These are phyloP conservation scores for Nephrocerus scutellatus DNA, from an alignment of 2,888 invertebrate genomes.

Conservation along the genomic window DNA sequence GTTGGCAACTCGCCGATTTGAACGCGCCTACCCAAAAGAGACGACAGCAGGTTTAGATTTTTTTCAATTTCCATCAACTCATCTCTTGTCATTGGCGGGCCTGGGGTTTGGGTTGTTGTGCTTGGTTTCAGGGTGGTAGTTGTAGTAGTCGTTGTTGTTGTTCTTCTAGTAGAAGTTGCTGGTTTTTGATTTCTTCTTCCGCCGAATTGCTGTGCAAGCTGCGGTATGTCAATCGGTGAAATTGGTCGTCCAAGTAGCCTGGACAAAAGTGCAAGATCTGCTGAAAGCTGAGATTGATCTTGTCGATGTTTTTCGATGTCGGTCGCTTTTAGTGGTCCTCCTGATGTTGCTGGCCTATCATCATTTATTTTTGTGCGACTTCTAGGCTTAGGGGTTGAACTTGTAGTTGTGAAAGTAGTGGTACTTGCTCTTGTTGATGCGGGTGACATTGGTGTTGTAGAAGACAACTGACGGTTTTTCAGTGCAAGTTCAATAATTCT, in stretches of 20 bases:
- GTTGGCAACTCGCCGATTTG: slow-evolving; percentile 23
- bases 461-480: slow-evolving; percentile 36
- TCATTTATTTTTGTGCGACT: too few species aligned
- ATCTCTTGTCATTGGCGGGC: slow-evolving; percentile 35
- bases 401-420: too few species aligned
- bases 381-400: slow-evolving; percentile 22
- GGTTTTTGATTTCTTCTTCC: slow-evolving; percentile 27
- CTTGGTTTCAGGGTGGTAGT: slow-evolving; percentile 33
- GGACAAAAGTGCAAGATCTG: slow-evolving; percentile 32
- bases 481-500: slow-evolving; percentile 53
- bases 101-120: slow-evolving; percentile 40
- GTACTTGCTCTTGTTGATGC: slow-evolving; percentile 10
- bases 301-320: slow-evolving; percentile 25
- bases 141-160: slow-evolving; percentile 42
- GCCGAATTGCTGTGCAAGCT: slow-evolving; percentile 25
- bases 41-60: slow-evolving; percentile 25
- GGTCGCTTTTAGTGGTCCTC: slow-evolving; percentile 36
- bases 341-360: too few species aligned
- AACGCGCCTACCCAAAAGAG: slow-evolving; percentile 22
- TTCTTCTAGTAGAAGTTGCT: slow-evolving; percentile 28
- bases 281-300: slow-evolving; percentile 29
- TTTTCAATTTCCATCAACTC: slow-evolving; percentile 21
- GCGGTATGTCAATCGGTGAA: slow-evolving; percentile 25
- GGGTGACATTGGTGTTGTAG: slow-evolving; percentile 17
- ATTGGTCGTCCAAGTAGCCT: slow-evolving; percentile 31